Base-by-base conservation (phyloP, 2,113 vertebrate species). In the Percina caprodes region DNA sequence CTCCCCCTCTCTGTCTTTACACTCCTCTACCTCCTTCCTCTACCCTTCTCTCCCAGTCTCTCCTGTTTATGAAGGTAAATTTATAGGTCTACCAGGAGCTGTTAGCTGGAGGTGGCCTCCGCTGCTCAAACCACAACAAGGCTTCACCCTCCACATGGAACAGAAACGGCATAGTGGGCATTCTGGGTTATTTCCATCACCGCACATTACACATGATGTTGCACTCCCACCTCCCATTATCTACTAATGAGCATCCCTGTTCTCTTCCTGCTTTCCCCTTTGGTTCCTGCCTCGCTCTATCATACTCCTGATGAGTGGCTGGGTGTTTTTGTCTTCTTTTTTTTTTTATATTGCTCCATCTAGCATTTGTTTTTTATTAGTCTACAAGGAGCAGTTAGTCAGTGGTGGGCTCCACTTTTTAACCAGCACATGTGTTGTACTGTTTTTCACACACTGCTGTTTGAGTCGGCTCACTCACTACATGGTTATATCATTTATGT, bases 31-130 rank as follows among this genome's bases (percentile, higher is more conserved):
- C 91, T 79, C 85, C 84, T 82, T 77, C 86, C 89, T 88, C 78
- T 59, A 26, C 77, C 83, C 66, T 56, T 80, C 78, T 77, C 82
- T 60, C 76, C 82, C 79, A 58, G 84, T 88, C 77, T 86, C 84
- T 82, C 84, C 91, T 95, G 94, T 95, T 96, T 95, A 94, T 93
- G 92, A 94, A 94, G 92, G 92, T 91, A 86, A 90, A 95, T 95
- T 95, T 95, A 95, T 94, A 88, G 91, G 92, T 92, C 94, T 93
- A 91, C 85, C 83, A 92, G 91, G 93, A 90, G 92, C 93, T 83
- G 88, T 95, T 94, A 93, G 93, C 85, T 86, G 80, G 87, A 91
- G 90, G 89, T 94, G 92, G 93, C 90, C 92, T 94, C 92, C 69
- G 48, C 84, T 67, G 83, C 90, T 92, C 90, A 91, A 90, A 92